phyloP scores from a whole-genome alignment of 2,888 invertebrate genomes.

The Zhuqinia jingwanae region DNA sequence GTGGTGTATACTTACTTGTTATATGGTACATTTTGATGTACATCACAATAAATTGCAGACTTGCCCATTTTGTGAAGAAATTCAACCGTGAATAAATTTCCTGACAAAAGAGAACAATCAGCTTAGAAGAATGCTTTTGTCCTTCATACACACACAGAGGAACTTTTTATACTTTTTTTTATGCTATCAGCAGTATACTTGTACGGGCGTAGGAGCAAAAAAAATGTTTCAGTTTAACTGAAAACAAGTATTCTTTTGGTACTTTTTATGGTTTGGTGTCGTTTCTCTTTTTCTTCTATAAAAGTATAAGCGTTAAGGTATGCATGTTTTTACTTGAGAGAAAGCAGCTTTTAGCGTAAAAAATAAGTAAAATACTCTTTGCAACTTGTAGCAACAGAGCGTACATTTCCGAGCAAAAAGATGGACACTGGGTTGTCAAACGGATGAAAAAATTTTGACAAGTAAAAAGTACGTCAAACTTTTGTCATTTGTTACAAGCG shows the following conservation, averaged over 20 bases:
- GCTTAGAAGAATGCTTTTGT: background rate
- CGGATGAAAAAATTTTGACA: constrained; percentile 70
- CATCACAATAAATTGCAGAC: background rate
- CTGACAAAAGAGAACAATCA: constrained; percentile 12
- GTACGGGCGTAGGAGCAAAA: too few relatives aligned
- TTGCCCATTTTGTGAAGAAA: background rate
- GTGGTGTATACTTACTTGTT: background rate
- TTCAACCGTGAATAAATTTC: constrained; percentile 30
- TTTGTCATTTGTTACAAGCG: constrained; percentile 69
- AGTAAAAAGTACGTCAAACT: constrained; percentile 72
- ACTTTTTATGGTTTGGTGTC: too few relatives aligned
- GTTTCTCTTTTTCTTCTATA: too few relatives aligned
- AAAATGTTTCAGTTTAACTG: too few relatives aligned
- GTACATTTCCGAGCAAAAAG: constrained; percentile 23
- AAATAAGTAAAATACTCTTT: background rate
- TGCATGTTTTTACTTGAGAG: background rate
- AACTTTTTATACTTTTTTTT: too few relatives aligned
- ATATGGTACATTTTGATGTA: background rate
- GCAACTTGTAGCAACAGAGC: too few relatives aligned
- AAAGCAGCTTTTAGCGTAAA: background rate
- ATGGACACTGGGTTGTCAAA: constrained; percentile 60
- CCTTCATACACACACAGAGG: too few relatives aligned
- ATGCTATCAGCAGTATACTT: too few relatives aligned
- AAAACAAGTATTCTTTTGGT: too few relatives aligned
- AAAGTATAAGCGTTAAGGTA: background rate